Percentiles rank a stretch among this genome's conserved stretches.
These are phyloP conservation scores for Plutomurus gul DNA, from an alignment of 1,140 invertebrate species.

Conservation along the genomic window DNA sequence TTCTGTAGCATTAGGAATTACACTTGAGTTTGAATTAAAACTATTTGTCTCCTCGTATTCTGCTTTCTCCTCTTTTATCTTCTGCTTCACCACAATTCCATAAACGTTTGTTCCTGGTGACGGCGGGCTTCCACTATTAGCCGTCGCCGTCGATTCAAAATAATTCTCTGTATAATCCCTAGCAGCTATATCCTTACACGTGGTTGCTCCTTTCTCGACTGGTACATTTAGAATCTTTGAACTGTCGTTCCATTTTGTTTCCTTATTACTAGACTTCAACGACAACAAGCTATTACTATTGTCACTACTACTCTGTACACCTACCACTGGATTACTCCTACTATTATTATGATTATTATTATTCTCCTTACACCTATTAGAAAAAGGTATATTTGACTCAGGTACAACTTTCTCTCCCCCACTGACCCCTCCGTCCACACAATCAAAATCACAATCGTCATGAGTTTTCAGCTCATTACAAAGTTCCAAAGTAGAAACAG, in stretches of 20 bases:
- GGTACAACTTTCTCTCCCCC: slow-evolving; percentile 30
- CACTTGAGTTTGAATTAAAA: no score
- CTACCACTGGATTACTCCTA: not conserved
- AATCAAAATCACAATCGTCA: slow-evolving; percentile 31
- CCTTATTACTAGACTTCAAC: not conserved
- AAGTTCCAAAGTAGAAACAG: slow-evolving; percentile 25
- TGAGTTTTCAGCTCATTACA: slow-evolving; percentile 25
- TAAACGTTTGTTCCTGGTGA: not conserved
- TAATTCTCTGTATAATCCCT: not conserved
- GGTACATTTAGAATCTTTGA: not conserved
- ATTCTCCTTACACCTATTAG: not conserved
- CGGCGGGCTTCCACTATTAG: not conserved
- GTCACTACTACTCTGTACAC: not conserved
- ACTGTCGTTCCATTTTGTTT: not conserved
- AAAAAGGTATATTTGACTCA: slow-evolving; percentile 39
- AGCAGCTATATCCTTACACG: not conserved
- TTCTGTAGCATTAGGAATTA: not conserved
- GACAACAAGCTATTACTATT: not conserved
- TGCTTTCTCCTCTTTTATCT: not conserved
- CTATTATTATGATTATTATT: not conserved
- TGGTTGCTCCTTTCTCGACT: not conserved
- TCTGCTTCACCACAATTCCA: not conserved
- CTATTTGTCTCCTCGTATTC: not conserved
- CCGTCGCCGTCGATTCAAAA: not conserved
- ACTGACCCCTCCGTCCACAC: not conserved